Evolutionary conservation across 2,888 invertebrate species (phyloP), one percentile per base, ranked within the genome.

Genomic region (Lysandra coridon): DNA sequence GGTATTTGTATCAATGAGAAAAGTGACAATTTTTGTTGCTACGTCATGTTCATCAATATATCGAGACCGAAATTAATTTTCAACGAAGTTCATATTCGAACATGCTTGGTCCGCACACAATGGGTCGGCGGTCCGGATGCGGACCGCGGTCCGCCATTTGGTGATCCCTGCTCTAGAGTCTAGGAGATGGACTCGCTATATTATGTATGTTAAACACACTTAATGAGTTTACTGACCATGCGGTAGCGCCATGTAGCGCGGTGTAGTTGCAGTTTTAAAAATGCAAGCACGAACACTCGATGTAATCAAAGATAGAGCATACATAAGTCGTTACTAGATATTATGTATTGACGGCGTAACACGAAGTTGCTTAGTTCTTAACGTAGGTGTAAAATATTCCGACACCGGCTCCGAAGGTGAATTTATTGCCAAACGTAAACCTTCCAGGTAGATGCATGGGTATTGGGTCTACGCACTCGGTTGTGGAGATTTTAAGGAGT

Each of bases 321-420:
- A 64, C 10, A 64, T 23, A 57, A 57, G 57, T 57, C 1, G 57
- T 17, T 4, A 53, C 17, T 57, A 17, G 57, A 4, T 17, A 64
- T 23, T 64, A 64, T 23, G 12, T 64, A 64, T 64, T 10, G 64
- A 30, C 7, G 23, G 23, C 64, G 23, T 64, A 64, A 64, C 64
- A 64, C 23, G 64, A 23, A 64, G 30, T 10, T 23, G 23, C 23
- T 64, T 64, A 64, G 64, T 64, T 64, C 64, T 30, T 64, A 64
- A 64, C 64, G 23, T 64, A 64, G 64, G 64, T 10, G 64, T 64
- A 23, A 64, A 23, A 64, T 64, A 64, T 64, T 64, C 64, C 23
- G 64, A 64, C 64, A 30, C 10, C 7, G 57, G n/a, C 23, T 62
- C 62, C 4, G 62, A 23, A 23, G 64, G 64, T 64, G 23, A 30